Conservation (phyloP, 2,797 vertebrate genomes). For the Sylvia borin region DNA sequence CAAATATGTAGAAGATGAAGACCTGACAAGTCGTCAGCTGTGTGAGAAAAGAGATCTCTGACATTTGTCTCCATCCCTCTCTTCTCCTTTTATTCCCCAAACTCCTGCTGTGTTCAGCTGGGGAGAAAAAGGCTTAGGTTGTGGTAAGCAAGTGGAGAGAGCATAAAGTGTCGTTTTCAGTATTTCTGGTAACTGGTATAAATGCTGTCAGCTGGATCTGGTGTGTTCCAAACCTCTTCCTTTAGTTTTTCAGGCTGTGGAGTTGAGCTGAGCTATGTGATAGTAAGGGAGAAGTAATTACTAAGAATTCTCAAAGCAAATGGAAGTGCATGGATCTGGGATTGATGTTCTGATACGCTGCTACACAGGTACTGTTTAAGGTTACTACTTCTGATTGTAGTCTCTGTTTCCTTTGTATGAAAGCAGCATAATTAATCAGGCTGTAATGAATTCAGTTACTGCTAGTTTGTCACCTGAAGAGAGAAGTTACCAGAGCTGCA, state of each 20-base stretch:
- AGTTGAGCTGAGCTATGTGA: neutral
- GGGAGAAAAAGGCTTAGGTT: neutral
- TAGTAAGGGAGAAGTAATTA: conserved; percentile 19
- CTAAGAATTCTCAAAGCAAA: neutral
- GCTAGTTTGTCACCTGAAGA: conserved; percentile 62
- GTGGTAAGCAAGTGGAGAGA: neutral
- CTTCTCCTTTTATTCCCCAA: neutral
- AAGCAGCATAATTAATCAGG: conserved; percentile 73
- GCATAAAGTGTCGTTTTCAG: neutral
- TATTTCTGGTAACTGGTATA: neutral
- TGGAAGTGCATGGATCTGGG: neutral
- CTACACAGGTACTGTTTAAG: conserved; percentile 15
- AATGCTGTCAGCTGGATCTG: neutral
- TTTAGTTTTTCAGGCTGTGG: neutral
- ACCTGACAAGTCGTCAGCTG: neutral
- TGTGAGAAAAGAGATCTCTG: neutral
- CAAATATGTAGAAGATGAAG: neutral
- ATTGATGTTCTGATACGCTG: neutral
- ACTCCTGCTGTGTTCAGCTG: neutral
- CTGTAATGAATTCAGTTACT: conserved; percentile 71
- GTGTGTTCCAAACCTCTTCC: neutral
- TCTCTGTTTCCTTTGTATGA: conserved; percentile 24
- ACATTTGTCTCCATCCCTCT: neutral
- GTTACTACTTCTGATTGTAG: conserved; percentile 50
- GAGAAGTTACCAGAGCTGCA: conserved; percentile 35